Evolutionary conservation across 1,140 invertebrate genomes (phyloP), one percentile per base, ranked within the genome.

Genomic region (Chironomus striatipennis): DNA sequence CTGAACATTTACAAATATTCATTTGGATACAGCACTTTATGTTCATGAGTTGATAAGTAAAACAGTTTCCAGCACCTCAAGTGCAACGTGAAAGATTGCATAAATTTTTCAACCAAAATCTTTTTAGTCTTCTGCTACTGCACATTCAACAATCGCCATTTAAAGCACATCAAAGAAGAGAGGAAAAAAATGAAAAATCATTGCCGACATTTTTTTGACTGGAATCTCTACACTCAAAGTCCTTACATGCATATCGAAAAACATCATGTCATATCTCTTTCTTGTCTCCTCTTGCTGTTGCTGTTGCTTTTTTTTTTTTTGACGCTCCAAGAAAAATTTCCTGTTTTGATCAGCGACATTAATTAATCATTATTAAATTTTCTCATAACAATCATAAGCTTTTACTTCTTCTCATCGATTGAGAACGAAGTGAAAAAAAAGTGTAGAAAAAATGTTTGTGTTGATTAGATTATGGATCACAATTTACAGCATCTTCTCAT

Each of bases 341-440:
- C 65, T 70, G 65, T 70, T 70, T 34, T 21, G 20, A 70, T 17
- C 65, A 70, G 65, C 12, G 47, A 20, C 65, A 7, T 70, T 20
- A 70, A 70, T 70, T 70, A 70, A 70, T 70, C 65, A 70, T 70
- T 21, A 70, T 70, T 70, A 18, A 70, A 70, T 70, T 70, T 70
- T 70, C 20, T 70, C 17, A 70, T 70, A 70, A 70, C 20, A 17
- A 70, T 70, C 65, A 18, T n/a, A 7, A 12, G 47, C 47, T n/a
- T 57, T 57, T n/a, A 57, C 47, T 57, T 57, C 47, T 57, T 57
- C n/a, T 1, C 47, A 57, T 15, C 15, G 12, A n/a, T 15, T 57
- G n/a, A 1, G 47, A 12, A n/a, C 12, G n/a, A n/a, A n/a, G n/a
- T n/a, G n/a, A n/a, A n/a, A n/a, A 57, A 12, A 57, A 57, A n/a